Evolutionary conservation across 64 coral and sea anemone species (phyloP).

Genomic region (Montipora efflorescens): DNA sequence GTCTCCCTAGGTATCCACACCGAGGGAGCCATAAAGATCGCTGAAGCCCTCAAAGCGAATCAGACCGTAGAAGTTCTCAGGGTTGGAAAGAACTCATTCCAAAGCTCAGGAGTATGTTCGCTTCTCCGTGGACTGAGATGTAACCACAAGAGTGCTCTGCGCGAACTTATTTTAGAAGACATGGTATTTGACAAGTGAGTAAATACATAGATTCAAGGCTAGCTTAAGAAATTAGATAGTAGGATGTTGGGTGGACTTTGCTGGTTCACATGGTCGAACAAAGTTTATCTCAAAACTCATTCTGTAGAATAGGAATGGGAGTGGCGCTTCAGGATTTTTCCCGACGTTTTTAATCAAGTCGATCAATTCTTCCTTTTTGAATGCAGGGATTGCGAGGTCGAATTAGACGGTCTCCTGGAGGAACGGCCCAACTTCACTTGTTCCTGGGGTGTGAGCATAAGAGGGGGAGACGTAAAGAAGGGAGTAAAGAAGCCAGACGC

Average conservation of each 20-base stretch:
- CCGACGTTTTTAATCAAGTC: neutral
- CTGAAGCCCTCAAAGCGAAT: constrained; percentile 48
- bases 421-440: constrained; percentile 51
- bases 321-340: neutral
- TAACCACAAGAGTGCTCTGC: constrained; percentile 20
- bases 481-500: constrained; percentile 31
- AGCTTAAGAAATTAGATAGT: too few relatives aligned
- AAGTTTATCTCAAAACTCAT: too few relatives aligned
- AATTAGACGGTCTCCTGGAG: constrained; percentile 29
- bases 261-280: too few relatives aligned
- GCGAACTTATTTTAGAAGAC: constrained; percentile 48
- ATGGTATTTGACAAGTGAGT: constrained; percentile 32
- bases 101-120: constrained; percentile 16
- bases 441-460: constrained; percentile 12
- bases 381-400: constrained; percentile 3
- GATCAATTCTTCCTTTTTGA: neutral
- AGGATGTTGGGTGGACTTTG: too few relatives aligned
- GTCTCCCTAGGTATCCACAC: constrained; percentile 9
- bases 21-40: constrained; percentile 25
- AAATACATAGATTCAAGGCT: neutral
- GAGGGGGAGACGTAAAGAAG: constrained; percentile 12
- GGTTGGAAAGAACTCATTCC: constrained; percentile 63
- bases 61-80: constrained; percentile 44
- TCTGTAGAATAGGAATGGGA: too few relatives aligned
- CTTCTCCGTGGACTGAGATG: constrained; percentile 35